Percentiles rank a stretch among this genome's conserved stretches.
phyloP scores from a whole-genome alignment of 2,113 vertebrate species.

The Oncorhynchus gorbuscha region DNA sequence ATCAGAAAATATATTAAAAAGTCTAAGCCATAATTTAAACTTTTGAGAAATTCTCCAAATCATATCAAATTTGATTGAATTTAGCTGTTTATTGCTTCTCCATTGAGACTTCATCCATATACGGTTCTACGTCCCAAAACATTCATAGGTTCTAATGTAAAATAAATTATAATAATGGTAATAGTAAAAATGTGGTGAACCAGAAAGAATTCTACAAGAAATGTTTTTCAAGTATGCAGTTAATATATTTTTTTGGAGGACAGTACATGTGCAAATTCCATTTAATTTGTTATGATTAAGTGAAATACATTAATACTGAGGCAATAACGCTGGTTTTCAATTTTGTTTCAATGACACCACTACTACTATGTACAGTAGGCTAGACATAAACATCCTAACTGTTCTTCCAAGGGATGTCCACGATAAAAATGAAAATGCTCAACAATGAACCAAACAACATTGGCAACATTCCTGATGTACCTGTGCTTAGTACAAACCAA shows the following conservation, averaged over 20 bases:
- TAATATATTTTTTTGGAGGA: conserved; percentile 54
- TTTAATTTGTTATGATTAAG: conserved; percentile 51
- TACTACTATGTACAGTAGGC: conserved; percentile 22
- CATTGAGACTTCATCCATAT: conserved; percentile 37
- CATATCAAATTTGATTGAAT: conserved; percentile 64
- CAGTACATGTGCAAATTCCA: conserved; percentile 36
- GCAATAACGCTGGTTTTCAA: conserved; percentile 72
- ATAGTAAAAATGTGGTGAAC: conserved; percentile 12
- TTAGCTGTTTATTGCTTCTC: conserved; percentile 58
- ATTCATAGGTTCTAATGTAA: conserved; percentile 21
- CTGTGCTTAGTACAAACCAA: conserved; percentile 23
- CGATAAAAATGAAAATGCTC: conserved; percentile 16
- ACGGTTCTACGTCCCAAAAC: conserved; percentile 22
- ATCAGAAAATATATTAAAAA: conserved; percentile 63
- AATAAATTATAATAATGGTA: conserved; percentile 2
- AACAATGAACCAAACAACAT: conserved; percentile 15
- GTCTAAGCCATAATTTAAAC: conserved; percentile 83
- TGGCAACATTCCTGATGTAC: conserved; percentile 28
- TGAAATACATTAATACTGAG: conserved; percentile 67
- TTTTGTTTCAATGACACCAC: conserved; percentile 38
- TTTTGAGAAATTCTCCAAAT: conserved; percentile 71
- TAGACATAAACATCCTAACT: conserved; percentile 41
- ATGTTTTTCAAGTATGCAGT: conserved; percentile 62
- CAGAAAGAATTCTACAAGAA: conserved; percentile 20
- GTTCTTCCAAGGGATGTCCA: conserved; percentile 51